phyloP scores from a whole-genome alignment of 2,797 vertebrate species.

The Sebastiscus albofasciatus region DNA sequence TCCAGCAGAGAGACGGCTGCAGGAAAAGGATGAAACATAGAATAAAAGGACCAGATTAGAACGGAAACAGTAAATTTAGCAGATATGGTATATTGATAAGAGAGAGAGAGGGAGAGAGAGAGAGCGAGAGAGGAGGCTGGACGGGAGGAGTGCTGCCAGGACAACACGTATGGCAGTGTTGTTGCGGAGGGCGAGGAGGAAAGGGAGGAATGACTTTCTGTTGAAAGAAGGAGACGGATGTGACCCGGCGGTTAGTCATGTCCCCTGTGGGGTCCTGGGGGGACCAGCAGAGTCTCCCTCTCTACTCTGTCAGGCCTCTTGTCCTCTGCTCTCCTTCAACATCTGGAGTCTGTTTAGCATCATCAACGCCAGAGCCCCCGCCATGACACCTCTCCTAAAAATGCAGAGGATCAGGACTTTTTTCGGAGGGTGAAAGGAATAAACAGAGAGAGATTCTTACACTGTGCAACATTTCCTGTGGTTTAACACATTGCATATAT shows the following conservation, averaged over 20 bases:
- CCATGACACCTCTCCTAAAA: constrained; percentile 72
- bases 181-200: constrained; percentile 49
- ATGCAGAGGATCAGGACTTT: constrained; percentile 51
- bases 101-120: constrained; percentile 16
- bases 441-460: constrained; percentile 23
- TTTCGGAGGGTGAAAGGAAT: constrained; percentile 27
- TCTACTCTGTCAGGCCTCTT: constrained; percentile 49
- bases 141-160: constrained; percentile 46
- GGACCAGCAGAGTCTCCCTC: constrained; percentile 33
- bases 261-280: constrained; percentile 64
- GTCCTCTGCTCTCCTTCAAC: constrained; percentile 74
- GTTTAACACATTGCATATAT: constrained; percentile 18
- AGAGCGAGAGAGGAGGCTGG: constrained; percentile 27
- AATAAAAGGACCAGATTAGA: constrained; percentile 48
- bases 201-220: constrained; percentile 61
- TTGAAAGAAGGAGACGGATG: constrained; percentile 79
- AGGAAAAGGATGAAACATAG: constrained; percentile 48
- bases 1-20: constrained; percentile 22
- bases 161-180: constrained; percentile 46
- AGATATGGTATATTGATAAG: constrained; percentile 54
- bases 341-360: constrained; percentile 85
- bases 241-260: constrained; percentile 71
- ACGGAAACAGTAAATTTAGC: constrained; percentile 63
- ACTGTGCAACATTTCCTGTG: background rate
- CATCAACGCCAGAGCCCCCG: constrained; percentile 61